Evolutionary conservation across 2,888 invertebrate species (phyloP), one percentile per base, ranked within the genome.

Genomic region (Epistrophella euchroma): DNA sequence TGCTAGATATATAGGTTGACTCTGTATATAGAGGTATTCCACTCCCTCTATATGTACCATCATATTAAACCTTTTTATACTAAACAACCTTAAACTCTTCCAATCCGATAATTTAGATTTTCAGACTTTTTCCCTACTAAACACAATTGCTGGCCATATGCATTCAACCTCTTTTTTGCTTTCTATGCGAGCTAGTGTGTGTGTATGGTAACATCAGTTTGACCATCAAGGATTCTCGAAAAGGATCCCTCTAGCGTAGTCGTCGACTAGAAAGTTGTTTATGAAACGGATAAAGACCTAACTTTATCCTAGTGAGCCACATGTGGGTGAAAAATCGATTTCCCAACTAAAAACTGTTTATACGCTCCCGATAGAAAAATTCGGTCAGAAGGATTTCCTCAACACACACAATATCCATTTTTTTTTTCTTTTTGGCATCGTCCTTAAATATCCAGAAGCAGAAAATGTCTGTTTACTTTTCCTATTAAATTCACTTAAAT

Each of bases 211-310:
- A 55, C 77, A 78, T 68, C 73, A 78, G 78, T 71, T 80, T 71
- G 84, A 75, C 71, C 80, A 75, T 66, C 80, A 80, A 50, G 66
- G 64, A 73, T 43, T 43, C 35, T 50, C 19, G 73, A 78, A 82
- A 78, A 47, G 72, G 77, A 73, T 83, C 60, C 47, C 32, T 47
- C 58, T 15, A 22, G 19, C 7, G 19, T 56, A 35, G 70, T 74
- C 83, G 72, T 81, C 81, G 81, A 76, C 81, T 52, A 25, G 52
- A 85, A 85, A 85, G 85, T 85, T 85, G 85, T 85, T 85, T 85
- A 85, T 85, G 85, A 81, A 85, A 85, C 72, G 85, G 85, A 85
- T 85, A 85, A 85, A 70, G 85, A 85, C 68, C 81, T 32, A 85
- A 85, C 85, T 85, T 85, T 85, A 85, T 85, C 85, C 81, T 52